phyloP scores from a whole-genome alignment of 1,140 invertebrate species.

The Ladona fulva region DNA sequence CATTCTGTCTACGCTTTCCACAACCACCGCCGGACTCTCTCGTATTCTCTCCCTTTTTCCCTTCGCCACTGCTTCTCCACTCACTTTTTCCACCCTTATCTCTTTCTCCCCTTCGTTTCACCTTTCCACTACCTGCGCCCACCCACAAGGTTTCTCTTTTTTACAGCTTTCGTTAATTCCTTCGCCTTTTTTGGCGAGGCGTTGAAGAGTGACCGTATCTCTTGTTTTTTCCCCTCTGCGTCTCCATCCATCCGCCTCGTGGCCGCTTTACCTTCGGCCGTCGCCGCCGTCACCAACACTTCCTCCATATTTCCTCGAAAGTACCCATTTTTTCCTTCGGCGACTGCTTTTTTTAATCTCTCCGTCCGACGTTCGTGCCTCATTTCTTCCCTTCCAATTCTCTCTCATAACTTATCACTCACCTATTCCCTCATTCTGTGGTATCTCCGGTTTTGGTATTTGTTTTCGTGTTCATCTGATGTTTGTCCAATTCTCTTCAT shows the following conservation, averaged over 20 bases:
- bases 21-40: background rate
- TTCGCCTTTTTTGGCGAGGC: constrained; percentile 6
- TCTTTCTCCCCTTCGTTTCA: background rate
- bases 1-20: background rate
- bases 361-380: too few species aligned
- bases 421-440: too few species aligned
- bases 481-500: too few species aligned
- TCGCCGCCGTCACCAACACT: too few species aligned
- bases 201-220: constrained; percentile 4
- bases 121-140: background rate
- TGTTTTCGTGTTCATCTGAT: too few species aligned
- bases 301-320: too few species aligned
- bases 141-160: background rate
- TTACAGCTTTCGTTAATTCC: constrained; percentile 9
- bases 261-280: too few species aligned
- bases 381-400: too few species aligned
- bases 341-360: too few species aligned
- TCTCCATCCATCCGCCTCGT: background rate
- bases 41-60: background rate
- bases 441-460: too few species aligned
- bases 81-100: background rate
- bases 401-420: too few species aligned
- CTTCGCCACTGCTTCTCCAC: background rate
- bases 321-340: too few species aligned
- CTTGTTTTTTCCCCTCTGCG: background rate